Percentiles rank a stretch among this genome's conserved stretches.
Evolutionary conservation across 2,888 invertebrate genomes (phyloP).

Genomic region (Silvanus unidentatus): DNA sequence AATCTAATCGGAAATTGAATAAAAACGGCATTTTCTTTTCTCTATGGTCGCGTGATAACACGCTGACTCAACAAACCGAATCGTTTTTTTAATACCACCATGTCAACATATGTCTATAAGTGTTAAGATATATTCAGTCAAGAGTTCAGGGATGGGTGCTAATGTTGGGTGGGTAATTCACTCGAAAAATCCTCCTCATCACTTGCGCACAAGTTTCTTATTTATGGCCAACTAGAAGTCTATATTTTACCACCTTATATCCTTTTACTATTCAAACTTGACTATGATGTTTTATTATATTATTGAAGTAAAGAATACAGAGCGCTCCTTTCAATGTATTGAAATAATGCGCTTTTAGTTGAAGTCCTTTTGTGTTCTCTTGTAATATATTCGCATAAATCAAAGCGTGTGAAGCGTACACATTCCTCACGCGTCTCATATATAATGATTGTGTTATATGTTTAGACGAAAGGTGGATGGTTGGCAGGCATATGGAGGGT

Average conservation of each 20-base stretch:
- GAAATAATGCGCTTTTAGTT: too few relatives aligned
- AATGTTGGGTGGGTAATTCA: background rate
- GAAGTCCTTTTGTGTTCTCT: too few relatives aligned
- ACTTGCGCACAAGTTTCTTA: conserved; percentile 3
- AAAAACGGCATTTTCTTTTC: conserved; percentile 6
- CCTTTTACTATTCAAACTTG: conserved; percentile 3
- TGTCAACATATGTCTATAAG: too few relatives aligned
- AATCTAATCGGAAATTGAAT: conserved; percentile 27
- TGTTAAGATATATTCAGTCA: conserved; percentile 2
- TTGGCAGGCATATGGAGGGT: conserved; percentile 42
- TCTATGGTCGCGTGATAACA: background rate
- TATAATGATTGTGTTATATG: too few relatives aligned
- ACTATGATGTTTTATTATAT: conserved; percentile 1
- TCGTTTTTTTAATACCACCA: too few relatives aligned
- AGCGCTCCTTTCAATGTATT: too few relatives aligned
- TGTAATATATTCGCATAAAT: too few relatives aligned
- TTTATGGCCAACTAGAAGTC: background rate
- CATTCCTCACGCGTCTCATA: too few relatives aligned
- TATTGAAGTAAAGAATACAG: too few relatives aligned
- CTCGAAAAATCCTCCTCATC: background rate
- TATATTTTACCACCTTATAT: background rate
- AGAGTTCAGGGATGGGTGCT: conserved; percentile 3
- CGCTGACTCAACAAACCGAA: background rate
- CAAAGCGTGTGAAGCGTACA: too few relatives aligned
- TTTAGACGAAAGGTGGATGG: conserved; percentile 42